Evolutionary conservation across 2,797 vertebrate species (phyloP).

Genomic region (Pseudomugil gertrudae): DNA sequence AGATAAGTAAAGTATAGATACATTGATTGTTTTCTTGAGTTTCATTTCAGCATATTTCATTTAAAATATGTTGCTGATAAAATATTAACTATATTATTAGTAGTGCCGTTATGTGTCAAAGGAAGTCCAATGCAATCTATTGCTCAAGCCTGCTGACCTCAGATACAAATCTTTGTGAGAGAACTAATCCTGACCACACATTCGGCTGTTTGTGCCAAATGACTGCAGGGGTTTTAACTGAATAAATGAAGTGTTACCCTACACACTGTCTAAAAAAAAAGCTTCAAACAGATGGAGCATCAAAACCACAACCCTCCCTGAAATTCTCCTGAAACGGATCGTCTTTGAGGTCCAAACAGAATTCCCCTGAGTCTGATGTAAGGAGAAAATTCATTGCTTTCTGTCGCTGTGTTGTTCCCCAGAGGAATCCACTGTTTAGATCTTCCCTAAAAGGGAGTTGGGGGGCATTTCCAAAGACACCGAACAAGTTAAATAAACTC

Average conservation of each 20-base stretch:
- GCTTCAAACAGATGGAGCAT: conserved; percentile 31
- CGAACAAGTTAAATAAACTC: conserved; percentile 41
- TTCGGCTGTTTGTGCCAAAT: conserved; percentile 22
- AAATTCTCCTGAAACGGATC: conserved; percentile 7
- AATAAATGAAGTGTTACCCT: conserved; percentile 19
- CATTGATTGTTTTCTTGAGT: background rate
- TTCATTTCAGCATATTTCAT: background rate
- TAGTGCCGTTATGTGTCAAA: background rate
- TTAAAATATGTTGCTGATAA: background rate
- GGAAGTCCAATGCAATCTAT: background rate
- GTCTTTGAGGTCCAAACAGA: conserved; percentile 37
- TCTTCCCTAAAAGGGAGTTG: conserved; percentile 14
- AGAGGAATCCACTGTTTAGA: conserved; percentile 17
- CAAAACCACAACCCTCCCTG: background rate
- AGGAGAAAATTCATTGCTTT: conserved; percentile 18
- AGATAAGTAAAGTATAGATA: conserved; percentile 19
- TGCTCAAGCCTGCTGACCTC: conserved; percentile 17
- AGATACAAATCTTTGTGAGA: conserved; percentile 27
- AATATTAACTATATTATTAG: background rate
- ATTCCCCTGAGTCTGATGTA: conserved; percentile 25
- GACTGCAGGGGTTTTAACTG: conserved; percentile 3
- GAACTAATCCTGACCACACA: conserved; percentile 20
- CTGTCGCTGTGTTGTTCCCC: conserved; percentile 20
- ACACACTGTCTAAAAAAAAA: conserved; percentile 19
- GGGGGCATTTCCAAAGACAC: conserved; percentile 11